phyloP scores from a whole-genome alignment of 1,140 invertebrate species.

The Cepaea nemoralis region DNA sequence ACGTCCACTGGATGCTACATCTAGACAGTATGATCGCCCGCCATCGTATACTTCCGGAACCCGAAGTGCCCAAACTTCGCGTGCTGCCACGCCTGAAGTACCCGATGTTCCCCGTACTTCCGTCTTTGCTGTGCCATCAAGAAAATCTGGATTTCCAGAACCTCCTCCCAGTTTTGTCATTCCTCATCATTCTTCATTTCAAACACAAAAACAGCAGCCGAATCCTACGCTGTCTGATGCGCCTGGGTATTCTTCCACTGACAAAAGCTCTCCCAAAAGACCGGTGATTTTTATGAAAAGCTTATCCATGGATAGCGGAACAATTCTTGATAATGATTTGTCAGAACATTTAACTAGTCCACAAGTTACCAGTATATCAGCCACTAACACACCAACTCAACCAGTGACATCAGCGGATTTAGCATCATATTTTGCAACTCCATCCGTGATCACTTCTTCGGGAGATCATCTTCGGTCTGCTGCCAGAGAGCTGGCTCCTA shows the following conservation, averaged over 20 bases:
- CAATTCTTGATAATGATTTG: background rate
- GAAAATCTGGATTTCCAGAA: constrained; percentile 32
- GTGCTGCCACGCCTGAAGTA: constrained; percentile 47
- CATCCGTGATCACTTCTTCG: background rate
- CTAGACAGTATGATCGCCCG: constrained; percentile 4
- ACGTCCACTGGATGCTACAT: background rate
- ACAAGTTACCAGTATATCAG: constrained; percentile 13
- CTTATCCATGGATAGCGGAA: constrained; percentile 42
- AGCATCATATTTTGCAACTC: constrained; percentile 2
- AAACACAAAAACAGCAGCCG: constrained; percentile 25
- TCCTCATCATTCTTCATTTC: constrained; percentile 29
- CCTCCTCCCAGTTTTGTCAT: constrained; percentile 51
- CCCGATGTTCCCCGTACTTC: background rate
- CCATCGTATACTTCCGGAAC: constrained; percentile 47
- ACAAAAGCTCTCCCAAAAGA: constrained; percentile 22
- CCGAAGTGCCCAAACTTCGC: constrained; percentile 43
- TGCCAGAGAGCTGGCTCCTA: background rate
- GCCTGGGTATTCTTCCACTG: background rate
- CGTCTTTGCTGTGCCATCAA: constrained; percentile 18
- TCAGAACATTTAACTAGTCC: background rate
- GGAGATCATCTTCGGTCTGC: constrained; percentile 2
- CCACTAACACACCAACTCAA: constrained; percentile 43
- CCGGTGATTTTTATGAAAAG: constrained; percentile 48
- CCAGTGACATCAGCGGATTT: constrained; percentile 15
- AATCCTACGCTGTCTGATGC: constrained; percentile 2